Evolutionary conservation across 2,797 vertebrate genomes (phyloP).

Genomic region (Fistularia tabacaria): DNA sequence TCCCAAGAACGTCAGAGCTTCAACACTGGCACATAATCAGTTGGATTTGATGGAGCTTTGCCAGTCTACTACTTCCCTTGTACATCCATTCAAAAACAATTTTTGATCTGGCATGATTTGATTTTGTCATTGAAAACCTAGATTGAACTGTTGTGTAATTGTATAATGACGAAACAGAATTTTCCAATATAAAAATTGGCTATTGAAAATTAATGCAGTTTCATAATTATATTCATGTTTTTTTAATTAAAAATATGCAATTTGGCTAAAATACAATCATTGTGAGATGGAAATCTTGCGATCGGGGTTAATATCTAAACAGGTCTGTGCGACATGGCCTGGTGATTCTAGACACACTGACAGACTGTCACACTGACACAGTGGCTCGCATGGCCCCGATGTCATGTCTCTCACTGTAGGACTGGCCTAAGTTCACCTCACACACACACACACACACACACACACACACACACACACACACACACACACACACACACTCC

Average conservation of each 20-base stretch:
- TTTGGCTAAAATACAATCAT: no score
- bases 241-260: no score
- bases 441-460: constrained; percentile 28
- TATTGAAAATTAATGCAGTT: no score
- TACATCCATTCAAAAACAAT: constrained; percentile 1
- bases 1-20: constrained; percentile 20
- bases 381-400: constrained; percentile 14
- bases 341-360: constrained; percentile 37
- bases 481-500: constrained; percentile 26
- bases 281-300: no score
- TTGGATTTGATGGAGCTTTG: constrained; percentile 29
- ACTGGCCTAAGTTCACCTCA: constrained; percentile 35
- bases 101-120: not conserved
- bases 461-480: constrained; percentile 33
- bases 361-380: constrained; percentile 52
- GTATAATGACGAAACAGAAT: not conserved
- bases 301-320: no score
- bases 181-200: not conserved
- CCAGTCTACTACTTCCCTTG: constrained; percentile 10
- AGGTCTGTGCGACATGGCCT: no score
- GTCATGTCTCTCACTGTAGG: constrained; percentile 5
- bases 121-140: not conserved
- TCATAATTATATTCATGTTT: no score
- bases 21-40: constrained; percentile 39
- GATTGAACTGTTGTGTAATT: not conserved